These are phyloP conservation scores for Lophius piscatorius DNA, from an alignment of 2,113 vertebrate genomes.

Conservation along the genomic window DNA sequence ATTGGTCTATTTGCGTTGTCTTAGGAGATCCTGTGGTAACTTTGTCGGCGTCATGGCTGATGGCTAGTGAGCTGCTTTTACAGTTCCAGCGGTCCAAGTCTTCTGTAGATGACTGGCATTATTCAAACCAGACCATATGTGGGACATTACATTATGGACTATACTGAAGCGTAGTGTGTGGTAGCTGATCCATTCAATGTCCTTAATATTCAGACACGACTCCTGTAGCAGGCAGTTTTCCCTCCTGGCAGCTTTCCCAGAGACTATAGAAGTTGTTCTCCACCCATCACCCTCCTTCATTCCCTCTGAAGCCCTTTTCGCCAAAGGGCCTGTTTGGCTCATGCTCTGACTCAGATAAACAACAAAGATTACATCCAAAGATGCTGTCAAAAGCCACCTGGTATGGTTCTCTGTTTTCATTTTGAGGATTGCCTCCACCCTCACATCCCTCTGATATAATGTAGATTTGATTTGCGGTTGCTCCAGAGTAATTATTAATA, in stretches of 20 bases:
- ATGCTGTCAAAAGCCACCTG: constrained; percentile 67
- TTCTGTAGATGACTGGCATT: constrained; percentile 46
- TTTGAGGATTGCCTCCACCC: constrained; percentile 27
- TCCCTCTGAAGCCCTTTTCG: constrained; percentile 47
- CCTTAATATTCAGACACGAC: constrained; percentile 59
- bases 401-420: constrained; percentile 46
- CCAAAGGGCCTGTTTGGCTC: constrained; percentile 68
- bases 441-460: constrained; percentile 30
- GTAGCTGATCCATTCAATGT: constrained; percentile 53
- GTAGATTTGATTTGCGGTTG: constrained; percentile 37
- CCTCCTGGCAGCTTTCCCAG: constrained; percentile 49
- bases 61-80: constrained; percentile 52
- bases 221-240: constrained; percentile 47
- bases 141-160: constrained; percentile 39
- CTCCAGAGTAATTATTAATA: constrained; percentile 29
- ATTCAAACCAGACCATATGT: constrained; percentile 57
- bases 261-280: constrained; percentile 68
- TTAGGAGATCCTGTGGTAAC: constrained; percentile 62
- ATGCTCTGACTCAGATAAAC: constrained; percentile 53
- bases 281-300: constrained; percentile 31
- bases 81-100: constrained; percentile 35
- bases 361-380: constrained; percentile 56
- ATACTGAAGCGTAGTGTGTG: constrained; percentile 51
- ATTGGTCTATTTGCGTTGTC: constrained; percentile 71
- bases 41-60: constrained; percentile 58